Evolutionary conservation across 2,113 vertebrate genomes (phyloP).

Genomic region (Tachysurus vachellii): DNA sequence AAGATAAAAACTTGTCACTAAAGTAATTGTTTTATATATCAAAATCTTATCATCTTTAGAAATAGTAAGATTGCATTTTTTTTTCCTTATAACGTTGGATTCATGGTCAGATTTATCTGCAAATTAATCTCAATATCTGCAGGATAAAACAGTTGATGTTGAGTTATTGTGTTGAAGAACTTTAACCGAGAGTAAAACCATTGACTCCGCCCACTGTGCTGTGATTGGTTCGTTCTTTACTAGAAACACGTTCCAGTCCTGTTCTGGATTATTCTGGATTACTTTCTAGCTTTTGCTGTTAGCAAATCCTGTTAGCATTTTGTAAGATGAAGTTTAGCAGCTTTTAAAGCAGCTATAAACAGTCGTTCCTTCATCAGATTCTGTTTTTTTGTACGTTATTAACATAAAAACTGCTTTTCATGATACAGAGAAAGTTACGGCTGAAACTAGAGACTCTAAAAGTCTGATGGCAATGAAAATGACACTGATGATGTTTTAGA

Average conservation of each 20-base stretch:
- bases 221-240: neutral
- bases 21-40: neutral
- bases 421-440: neutral
- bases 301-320: neutral
- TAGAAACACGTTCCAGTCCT: neutral
- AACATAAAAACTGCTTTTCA: neutral
- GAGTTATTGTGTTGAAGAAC: neutral
- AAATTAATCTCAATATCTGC: neutral
- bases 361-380: neutral
- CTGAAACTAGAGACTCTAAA: neutral
- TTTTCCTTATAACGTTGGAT: neutral
- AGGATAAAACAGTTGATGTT: neutral
- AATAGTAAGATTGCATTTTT: neutral
- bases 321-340: neutral
- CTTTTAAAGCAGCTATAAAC: neutral
- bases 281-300: neutral
- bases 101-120: no score
- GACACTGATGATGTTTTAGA: no score
- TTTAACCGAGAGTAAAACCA: no score
- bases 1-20: neutral
- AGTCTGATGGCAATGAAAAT: neutral
- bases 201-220: neutral
- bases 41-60: neutral
- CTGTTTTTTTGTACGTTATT: neutral
- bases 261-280: neutral